Conservation (phyloP, 2,888 invertebrate species). For the Drosophila rellima region DNA sequence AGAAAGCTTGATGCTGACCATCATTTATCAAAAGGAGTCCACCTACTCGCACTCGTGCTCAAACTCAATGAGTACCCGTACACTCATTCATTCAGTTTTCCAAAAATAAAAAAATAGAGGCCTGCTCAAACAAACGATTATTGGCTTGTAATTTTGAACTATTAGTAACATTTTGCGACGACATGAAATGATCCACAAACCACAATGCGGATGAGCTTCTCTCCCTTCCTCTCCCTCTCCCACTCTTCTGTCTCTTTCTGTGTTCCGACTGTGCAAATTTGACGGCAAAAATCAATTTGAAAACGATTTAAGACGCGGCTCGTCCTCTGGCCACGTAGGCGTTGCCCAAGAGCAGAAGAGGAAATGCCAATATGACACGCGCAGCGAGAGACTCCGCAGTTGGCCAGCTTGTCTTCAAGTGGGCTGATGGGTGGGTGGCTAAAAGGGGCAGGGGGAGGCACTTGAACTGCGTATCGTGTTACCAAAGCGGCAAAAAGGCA, state of each 20-base stretch:
- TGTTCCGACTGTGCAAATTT: constrained; percentile 73
- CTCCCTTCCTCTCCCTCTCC: not conserved
- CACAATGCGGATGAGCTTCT: constrained; percentile 15
- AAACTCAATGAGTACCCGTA: constrained; percentile 26
- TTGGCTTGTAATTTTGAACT: constrained; percentile 78
- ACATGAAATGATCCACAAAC: constrained; percentile 68
- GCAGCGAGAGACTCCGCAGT: constrained; percentile 52
- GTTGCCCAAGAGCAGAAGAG: constrained; percentile 69
- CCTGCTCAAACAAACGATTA: constrained; percentile 57
- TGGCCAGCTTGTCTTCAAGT: constrained; percentile 21
- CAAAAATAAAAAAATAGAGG: not conserved
- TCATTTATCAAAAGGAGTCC: constrained; percentile 64
- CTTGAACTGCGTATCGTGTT: constrained; percentile 63
- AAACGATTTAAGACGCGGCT: constrained; percentile 75
- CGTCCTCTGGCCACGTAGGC: constrained; percentile 61
- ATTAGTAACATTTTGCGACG: constrained; percentile 79
- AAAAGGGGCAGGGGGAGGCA: not conserved
- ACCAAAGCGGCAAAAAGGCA: constrained; percentile 45
- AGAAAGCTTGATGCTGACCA: constrained; percentile 44
- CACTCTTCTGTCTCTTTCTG: not conserved
- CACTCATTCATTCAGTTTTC: constrained; percentile 1
- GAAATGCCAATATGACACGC: constrained; percentile 81
- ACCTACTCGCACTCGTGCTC: constrained; percentile 44
- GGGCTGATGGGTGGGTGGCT: constrained; percentile 13
- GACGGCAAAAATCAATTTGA: constrained; percentile 80